These are phyloP conservation scores for Patella pellucida DNA, from an alignment of 2,888 invertebrate species.

Conservation along the genomic window DNA sequence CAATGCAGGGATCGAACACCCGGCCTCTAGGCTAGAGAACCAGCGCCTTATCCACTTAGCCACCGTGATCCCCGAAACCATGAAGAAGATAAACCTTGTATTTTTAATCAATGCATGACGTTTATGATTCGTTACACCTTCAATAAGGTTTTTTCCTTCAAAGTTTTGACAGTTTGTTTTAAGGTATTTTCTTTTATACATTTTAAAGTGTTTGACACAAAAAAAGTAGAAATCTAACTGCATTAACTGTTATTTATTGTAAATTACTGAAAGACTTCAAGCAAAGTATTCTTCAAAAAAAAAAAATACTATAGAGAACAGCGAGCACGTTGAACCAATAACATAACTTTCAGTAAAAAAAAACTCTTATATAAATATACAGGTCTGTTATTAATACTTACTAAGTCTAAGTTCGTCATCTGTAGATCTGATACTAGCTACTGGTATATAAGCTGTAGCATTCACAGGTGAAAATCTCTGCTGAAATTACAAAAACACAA, in stretches of 20 bases:
- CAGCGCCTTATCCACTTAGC: too few species aligned
- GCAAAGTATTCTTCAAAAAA: too few species aligned
- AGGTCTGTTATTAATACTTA: background rate
- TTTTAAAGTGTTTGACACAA: background rate
- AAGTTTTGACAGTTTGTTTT: background rate
- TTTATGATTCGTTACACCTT: background rate
- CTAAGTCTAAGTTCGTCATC: conserved; percentile 51
- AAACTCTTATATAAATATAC: too few species aligned
- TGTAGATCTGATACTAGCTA: conserved; percentile 56
- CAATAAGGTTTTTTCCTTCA: background rate
- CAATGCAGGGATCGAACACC: too few species aligned
- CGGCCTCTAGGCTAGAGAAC: too few species aligned
- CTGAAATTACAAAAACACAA: conserved; percentile 44
- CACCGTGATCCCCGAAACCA: too few species aligned
- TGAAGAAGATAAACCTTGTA: conserved; percentile 17
- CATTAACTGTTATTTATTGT: too few species aligned
- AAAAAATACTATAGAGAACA: too few species aligned
- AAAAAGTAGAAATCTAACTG: too few species aligned
- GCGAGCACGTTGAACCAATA: too few species aligned
- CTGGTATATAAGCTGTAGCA: conserved; percentile 72
- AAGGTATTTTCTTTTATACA: background rate
- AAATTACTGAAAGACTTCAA: too few species aligned
- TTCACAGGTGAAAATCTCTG: conserved; percentile 68
- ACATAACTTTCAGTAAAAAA: too few species aligned
- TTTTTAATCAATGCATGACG: background rate